Conservation (phyloP, 2,113 vertebrate genomes). For the Pardalotus punctatus region DNA sequence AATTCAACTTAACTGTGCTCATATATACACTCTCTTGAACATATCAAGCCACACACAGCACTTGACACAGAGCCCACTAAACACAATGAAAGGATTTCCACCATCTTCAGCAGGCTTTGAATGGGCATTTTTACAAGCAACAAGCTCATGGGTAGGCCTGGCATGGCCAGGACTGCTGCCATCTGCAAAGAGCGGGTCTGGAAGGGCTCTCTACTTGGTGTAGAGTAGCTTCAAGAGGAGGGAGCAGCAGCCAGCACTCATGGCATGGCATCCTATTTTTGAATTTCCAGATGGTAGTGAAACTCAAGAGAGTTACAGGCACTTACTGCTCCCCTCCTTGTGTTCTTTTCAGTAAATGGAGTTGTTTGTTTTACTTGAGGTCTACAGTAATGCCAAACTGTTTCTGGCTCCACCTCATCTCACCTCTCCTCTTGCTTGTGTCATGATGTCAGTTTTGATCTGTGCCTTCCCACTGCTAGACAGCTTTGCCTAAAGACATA, state of each 20-base stretch:
- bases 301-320: background rate
- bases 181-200: background rate
- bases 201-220: background rate
- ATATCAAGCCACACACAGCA: background rate
- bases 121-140: background rate
- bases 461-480: constrained; percentile 64
- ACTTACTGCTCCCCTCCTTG: background rate
- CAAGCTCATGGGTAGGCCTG: background rate
- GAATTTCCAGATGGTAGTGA: background rate
- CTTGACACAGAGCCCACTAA: background rate
- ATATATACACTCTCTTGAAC: background rate
- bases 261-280: background rate
- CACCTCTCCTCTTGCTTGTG: constrained; percentile 45
- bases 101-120: background rate
- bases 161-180: background rate
- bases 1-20: background rate
- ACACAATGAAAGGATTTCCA: background rate
- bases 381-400: constrained; percentile 6
- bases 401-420: constrained; percentile 47
- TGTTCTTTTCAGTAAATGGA: background rate
- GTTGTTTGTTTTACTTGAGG: background rate
- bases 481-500: constrained; percentile 69
- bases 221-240: background rate
- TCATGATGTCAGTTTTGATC: constrained; percentile 70
- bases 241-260: background rate